These are phyloP conservation scores for Xestia c-nigrum DNA, from an alignment of 2,888 invertebrate species.

Conservation along the genomic window DNA sequence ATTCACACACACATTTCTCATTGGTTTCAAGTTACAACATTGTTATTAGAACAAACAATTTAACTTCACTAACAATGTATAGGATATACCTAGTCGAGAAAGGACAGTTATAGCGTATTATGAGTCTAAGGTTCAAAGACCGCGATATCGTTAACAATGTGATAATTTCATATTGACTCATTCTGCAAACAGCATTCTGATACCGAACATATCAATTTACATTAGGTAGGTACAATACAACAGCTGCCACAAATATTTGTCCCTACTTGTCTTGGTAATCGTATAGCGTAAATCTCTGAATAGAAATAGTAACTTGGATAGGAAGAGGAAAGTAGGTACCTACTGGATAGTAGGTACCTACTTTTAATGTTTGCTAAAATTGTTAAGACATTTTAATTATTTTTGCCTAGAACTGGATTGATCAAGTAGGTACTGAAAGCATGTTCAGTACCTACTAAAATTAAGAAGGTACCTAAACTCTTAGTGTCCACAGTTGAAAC, in stretches of 20 bases:
- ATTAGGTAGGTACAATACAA: background rate
- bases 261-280: background rate
- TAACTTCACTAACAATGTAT: too few species aligned
- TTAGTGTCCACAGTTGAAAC: background rate
- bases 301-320: background rate
- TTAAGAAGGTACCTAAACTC: background rate
- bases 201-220: conserved; percentile 30
- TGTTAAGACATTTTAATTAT: background rate
- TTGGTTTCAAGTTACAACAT: background rate
- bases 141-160: conserved; percentile 31
- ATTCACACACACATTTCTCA: background rate
- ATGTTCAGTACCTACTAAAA: too few species aligned
- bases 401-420: background rate
- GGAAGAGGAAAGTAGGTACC: too few species aligned
- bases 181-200: conserved; percentile 28
- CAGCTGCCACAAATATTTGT: background rate
- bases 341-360: background rate
- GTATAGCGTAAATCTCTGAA: background rate
- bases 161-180: conserved; percentile 45
- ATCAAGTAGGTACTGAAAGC: background rate
- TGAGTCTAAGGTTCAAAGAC: conserved; percentile 32
- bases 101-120: conserved; percentile 4
- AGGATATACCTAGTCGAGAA: background rate
- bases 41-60: background rate
- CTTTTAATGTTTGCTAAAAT: background rate